Base-by-base conservation (phyloP, 2,888 invertebrate genomes). In the Gandaritis pyraliata region DNA sequence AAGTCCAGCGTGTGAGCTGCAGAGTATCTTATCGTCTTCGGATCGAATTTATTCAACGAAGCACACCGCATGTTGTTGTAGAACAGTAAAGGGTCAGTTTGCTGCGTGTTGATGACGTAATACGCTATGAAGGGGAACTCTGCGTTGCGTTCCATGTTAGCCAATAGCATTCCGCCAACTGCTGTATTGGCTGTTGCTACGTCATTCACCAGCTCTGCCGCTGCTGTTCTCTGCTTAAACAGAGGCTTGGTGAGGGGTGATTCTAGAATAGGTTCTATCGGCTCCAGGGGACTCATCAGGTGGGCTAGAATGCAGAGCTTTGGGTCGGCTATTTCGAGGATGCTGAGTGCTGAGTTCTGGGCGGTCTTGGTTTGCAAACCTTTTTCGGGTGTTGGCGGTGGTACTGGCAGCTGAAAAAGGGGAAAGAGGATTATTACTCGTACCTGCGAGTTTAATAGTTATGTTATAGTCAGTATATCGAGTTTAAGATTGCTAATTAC, bases 111-210 rank as follows among this genome's bases (percentile, higher is more conserved):
- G 88, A 98, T 96, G 78, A 97, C 94, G 88, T 97, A 97, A 84
- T 97, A 97, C 12, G 97, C 95, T 92, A 98, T 97, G 90, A 97
- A 97, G 12, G 97, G 97, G 80, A 97, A 98, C 80, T 97, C 97
- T 39, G 97, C 97, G 81, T 95, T 96, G 80, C 95, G 95, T 81
- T 97, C 97, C 96, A 97, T 97, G 78, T 97, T 97, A 13, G 97
- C 96, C 51, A 97, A 87, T n/a, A 97, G 86, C 95, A 97, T 97
- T 56, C 96, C 96, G 4, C 96, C 96, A 1, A 95, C 94, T 0
- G 95, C 96, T 0, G 94, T 95, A 79, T 95, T 96, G 11, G 95
- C 95, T 85, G 94, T 85, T 3, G 95, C 95, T 4, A 96, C 94
- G 77, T 97, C 97, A 47, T 93, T 94, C 10, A 97, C 87, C 36